phyloP scores from a whole-genome alignment of 2,113 vertebrate species.

The Mus pahari region DNA sequence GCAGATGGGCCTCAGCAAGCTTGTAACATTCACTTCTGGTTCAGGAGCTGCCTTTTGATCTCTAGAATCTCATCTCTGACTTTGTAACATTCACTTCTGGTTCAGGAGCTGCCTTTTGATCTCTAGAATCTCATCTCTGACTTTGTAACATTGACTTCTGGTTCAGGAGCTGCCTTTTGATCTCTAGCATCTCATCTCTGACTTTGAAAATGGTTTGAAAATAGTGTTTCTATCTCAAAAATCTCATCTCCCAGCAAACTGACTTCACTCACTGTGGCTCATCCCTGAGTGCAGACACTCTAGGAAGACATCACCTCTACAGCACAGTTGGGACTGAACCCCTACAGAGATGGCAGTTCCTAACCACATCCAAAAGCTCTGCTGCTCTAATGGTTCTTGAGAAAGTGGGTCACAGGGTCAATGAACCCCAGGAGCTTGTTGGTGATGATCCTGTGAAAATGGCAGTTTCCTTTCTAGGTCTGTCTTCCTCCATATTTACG shows the following conservation, averaged over 20 bases:
- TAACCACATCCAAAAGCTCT: not conserved
- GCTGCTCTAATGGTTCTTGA: fast-evolving
- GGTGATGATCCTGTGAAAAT: no score
- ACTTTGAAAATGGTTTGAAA: not conserved
- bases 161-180: not conserved
- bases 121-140: no score
- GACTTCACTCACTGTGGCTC: not conserved
- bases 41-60: not conserved
- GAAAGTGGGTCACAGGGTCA: not conserved
- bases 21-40: not conserved
- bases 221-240: not conserved
- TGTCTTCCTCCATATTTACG: not conserved
- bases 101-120: not conserved
- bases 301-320: not conserved
- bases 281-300: not conserved
- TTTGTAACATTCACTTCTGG: not conserved
- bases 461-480: not conserved
- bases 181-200: not conserved
- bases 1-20: not conserved
- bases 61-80: not conserved
- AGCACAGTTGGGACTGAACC: not conserved
- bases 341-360: not conserved
- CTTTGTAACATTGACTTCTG: not conserved
- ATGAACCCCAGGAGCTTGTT: fast-evolving
- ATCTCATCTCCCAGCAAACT: not conserved